Evolutionary conservation across 2,888 invertebrate genomes (phyloP).

Genomic region (Andrena fulva): DNA sequence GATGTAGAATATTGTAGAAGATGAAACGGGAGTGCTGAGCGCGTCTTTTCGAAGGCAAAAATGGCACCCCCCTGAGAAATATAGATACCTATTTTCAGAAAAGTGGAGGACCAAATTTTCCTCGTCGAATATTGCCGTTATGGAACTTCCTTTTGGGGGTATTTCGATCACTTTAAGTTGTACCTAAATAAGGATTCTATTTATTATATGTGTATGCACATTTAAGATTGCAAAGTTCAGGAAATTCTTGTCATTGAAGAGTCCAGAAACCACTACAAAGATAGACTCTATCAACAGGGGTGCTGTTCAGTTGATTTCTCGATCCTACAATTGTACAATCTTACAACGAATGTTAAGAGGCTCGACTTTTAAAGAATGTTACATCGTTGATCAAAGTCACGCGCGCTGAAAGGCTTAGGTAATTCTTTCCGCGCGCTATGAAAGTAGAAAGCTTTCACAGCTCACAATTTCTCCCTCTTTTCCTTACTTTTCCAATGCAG

Average conservation of each 20-base stretch:
- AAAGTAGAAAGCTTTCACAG: background rate
- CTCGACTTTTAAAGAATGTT: slow-evolving; percentile 21
- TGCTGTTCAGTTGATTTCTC: background rate
- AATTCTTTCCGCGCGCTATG: slow-evolving; percentile 29
- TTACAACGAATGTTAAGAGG: background rate
- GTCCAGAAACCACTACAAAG: no score
- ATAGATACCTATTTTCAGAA: no score
- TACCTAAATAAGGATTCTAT: no score
- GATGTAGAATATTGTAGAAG: no score
- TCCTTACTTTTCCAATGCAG: background rate
- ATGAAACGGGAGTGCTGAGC: background rate
- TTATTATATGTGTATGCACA: no score
- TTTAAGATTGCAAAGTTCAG: background rate
- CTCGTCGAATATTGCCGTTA: no score
- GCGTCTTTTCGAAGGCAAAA: background rate
- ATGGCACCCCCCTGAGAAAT: background rate
- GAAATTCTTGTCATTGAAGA: background rate
- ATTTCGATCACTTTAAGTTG: no score
- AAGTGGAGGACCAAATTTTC: no score
- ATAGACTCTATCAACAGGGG: background rate
- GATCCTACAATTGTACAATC: background rate
- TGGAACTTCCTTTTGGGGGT: no score
- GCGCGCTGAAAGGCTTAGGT: slow-evolving; percentile 16
- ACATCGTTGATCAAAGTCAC: slow-evolving; percentile 37
- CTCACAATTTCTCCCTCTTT: background rate